Conservation (phyloP, 2,113 vertebrate genomes). For the Solea solea region DNA sequence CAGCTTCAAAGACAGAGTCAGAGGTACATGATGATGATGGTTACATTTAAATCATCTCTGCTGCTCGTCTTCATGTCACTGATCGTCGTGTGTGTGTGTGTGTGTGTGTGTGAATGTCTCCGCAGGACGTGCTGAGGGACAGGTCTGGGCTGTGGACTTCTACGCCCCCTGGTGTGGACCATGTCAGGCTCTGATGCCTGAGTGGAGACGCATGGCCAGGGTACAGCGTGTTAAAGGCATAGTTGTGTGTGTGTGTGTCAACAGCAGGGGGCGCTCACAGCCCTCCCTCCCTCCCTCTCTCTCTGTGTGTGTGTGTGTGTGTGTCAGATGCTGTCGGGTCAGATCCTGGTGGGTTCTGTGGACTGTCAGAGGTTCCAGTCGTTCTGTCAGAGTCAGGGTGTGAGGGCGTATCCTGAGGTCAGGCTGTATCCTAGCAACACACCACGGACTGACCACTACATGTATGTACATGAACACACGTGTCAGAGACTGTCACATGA, state of each 20-base stretch:
- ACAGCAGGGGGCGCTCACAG: background rate
- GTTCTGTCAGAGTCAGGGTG: conserved; percentile 88
- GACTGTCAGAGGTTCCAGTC: conserved; percentile 93
- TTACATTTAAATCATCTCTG: background rate
- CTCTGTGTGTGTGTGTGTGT: background rate
- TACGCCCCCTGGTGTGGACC: conserved; percentile 98
- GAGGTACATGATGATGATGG: conserved; percentile 44
- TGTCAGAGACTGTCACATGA: background rate
- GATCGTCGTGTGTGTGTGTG: background rate
- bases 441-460: conserved; percentile 79
- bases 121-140: conserved; percentile 64
- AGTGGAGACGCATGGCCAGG: conserved; percentile 97
- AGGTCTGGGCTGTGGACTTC: conserved; percentile 95
- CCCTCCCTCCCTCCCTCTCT: too few species aligned
- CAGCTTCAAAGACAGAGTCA: conserved; percentile 83
- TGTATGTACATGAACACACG: conserved; percentile 78
- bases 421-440: conserved; percentile 87
- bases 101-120: background rate
- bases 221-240: conserved; percentile 69
- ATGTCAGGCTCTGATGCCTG: conserved; percentile 93
- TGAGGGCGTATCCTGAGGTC: conserved; percentile 93
- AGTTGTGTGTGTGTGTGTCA: too few species aligned
- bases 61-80: background rate
- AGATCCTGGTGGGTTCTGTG: conserved; percentile 89
- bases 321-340: conserved; percentile 77